phyloP scores from a whole-genome alignment of 30 jellyfish, hydroid and myxozoan genomes.

The Turritopsis dohrnii region DNA sequence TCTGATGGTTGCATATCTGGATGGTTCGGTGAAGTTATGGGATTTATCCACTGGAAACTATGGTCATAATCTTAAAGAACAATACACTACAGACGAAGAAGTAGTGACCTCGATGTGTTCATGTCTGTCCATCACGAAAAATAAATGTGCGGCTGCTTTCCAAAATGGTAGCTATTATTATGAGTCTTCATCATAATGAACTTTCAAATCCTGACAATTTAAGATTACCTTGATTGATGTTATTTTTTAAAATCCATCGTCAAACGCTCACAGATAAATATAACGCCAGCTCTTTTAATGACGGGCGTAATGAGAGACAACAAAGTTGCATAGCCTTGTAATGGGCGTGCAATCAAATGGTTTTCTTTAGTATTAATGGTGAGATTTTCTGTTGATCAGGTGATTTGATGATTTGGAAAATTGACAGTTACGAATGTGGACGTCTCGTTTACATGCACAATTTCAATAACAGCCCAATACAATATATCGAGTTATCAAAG shows the following conservation, averaged over 20 bases:
- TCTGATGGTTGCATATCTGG: conserved; percentile 65
- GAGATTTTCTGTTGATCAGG: neutral
- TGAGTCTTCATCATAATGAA: too few species aligned
- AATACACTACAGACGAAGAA: conserved; percentile 10
- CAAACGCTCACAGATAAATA: too few species aligned
- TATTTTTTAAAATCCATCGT: too few species aligned
- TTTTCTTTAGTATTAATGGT: neutral
- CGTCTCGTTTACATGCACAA: conserved; percentile 4
- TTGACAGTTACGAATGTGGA: neutral
- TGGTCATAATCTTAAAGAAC: conserved; percentile 20
- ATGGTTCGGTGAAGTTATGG: conserved; percentile 70
- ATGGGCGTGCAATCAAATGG: neutral
- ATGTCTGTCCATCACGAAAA: conserved; percentile 18
- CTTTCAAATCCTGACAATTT: too few species aligned
- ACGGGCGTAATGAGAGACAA: too few species aligned
- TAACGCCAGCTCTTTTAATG: too few species aligned
- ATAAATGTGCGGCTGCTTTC: conserved; percentile 48
- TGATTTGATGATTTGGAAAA: conserved; percentile 2
- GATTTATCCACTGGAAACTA: conserved; percentile 31
- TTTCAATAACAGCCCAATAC: neutral
- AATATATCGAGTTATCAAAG: neutral
- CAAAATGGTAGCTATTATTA: conserved; percentile 38
- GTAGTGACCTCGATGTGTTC: conserved; percentile 6
- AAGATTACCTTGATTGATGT: too few species aligned
- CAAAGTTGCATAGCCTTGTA: too few species aligned